Evolutionary conservation across 2,888 invertebrate species (phyloP), one percentile per base, ranked within the genome.

Genomic region (Dendrolimus pini): DNA sequence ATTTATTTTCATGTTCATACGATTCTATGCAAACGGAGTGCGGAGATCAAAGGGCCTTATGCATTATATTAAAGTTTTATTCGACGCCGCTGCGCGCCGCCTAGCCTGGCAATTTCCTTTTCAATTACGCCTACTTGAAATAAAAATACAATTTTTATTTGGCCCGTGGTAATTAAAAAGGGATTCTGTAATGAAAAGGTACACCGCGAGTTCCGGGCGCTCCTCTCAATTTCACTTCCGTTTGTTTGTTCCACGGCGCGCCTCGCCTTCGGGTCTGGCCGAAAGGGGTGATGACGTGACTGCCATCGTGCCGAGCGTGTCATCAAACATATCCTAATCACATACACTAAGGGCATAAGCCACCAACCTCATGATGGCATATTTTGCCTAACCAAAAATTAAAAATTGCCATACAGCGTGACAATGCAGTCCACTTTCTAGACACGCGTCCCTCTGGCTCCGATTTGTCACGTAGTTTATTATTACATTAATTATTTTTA

Each of bases 171-270:
- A 90, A 90, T 90, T 90, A 90, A 90, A 90, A 89, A 86, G 89
- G 89, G 89, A 89, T 89, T 87, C 83, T 83, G 86, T 89, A 89
- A 89, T 89, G 86, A 88, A 89, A 90, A 89, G 89, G 89, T 90
- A 89, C 86, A 87, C 86, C 82, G 85, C 70, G 81, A 80, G 86
- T 89, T 87, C 85, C 87, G 87, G 86, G 78, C 81, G 83, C 85
- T 88, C 82, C 86, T 89, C 89, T 89, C 87, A 85, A 88, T 89
- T 89, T 88, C 80, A 84, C 82, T 86, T 88, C 87, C 87, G 87
- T 86, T 85, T 87, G 89, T 89, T 89, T 88, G 87, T 84, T 79
- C 76, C 79, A 79, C 70, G 69, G 75, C 6, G 74, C 69, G 77
- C 82, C 85, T 83, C 85, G 88, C 88, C 87, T 84, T 77, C 77